A percentile compares a stretch with the other conserved stretches of the same genome.
Evolutionary conservation across 2,797 vertebrate species (phyloP).

Genomic region (Cynodonichthys magdalenae): DNA sequence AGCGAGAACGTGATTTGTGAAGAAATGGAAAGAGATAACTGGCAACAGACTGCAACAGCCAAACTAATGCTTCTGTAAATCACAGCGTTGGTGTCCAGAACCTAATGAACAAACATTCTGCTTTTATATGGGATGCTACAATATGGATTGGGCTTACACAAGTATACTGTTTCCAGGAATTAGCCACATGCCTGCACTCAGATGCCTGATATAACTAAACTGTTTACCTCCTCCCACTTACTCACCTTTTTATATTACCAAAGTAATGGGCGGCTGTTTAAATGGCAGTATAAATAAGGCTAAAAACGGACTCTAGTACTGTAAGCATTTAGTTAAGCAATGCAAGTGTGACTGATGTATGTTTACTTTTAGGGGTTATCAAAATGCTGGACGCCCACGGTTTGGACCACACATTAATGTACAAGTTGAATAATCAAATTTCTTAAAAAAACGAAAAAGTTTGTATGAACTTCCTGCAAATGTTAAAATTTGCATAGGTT

Average conservation of each 20-base stretch:
- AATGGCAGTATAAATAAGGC: slow-evolving; percentile 19
- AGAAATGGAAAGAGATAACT: slow-evolving; percentile 25
- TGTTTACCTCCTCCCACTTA: background rate
- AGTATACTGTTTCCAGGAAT: background rate
- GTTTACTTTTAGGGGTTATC: slow-evolving; percentile 5
- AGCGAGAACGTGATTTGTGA: slow-evolving; percentile 22
- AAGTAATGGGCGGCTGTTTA: slow-evolving; percentile 11
- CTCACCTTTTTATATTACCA: slow-evolving; percentile 14
- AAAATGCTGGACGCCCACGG: slow-evolving; percentile 1
- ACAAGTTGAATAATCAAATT: background rate
- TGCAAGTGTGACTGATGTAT: slow-evolving; percentile 14
- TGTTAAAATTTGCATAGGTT: too few species aligned
- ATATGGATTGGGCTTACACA: background rate
- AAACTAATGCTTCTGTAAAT: slow-evolving; percentile 28
- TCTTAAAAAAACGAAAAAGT: too few species aligned
- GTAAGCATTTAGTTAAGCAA: slow-evolving; percentile 6
- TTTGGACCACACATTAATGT: slow-evolving; percentile 1
- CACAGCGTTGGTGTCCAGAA: slow-evolving; percentile 7
- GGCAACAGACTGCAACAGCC: slow-evolving; percentile 24
- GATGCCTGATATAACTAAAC: background rate
- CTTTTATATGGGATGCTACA: background rate
- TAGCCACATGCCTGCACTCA: background rate
- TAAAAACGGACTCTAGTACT: slow-evolving; percentile 1
- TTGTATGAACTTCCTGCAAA: background rate
- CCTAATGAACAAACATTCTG: background rate